Evolutionary conservation across 2,888 invertebrate genomes (phyloP).

Genomic region (Steromphala cineraria): DNA sequence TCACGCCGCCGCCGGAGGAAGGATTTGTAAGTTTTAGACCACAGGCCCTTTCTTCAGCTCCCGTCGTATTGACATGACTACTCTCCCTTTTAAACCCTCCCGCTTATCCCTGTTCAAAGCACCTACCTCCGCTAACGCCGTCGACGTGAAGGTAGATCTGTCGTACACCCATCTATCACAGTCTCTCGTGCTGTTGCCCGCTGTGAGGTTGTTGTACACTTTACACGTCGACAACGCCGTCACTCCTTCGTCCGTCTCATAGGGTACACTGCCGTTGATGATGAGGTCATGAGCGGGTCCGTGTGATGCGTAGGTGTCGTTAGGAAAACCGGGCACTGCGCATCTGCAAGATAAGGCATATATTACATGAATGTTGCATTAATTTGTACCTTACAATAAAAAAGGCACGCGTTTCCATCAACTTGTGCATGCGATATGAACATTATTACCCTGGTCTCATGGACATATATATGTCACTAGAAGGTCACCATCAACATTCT

Average conservation of each 20-base stretch:
- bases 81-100: too few relatives aligned
- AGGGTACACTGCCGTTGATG: slow-evolving; percentile 37
- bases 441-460: too few relatives aligned
- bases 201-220: slow-evolving; percentile 33
- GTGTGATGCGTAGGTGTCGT: slow-evolving; percentile 40
- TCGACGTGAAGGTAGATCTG: slow-evolving; percentile 8
- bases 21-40: too few relatives aligned
- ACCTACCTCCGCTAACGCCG: slow-evolving; percentile 3
- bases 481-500: too few relatives aligned
- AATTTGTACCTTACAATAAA: too few relatives aligned
- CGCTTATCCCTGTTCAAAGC: background rate
- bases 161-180: slow-evolving; percentile 20
- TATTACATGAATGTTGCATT: too few relatives aligned
- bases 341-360: slow-evolving; percentile 33
- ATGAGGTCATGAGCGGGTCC: slow-evolving; percentile 24
- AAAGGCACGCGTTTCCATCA: too few relatives aligned
- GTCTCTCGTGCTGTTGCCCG: slow-evolving; percentile 14
- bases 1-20: too few relatives aligned
- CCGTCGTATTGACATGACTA: too few relatives aligned
- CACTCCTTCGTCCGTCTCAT: slow-evolving; percentile 22
- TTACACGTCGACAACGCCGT: slow-evolving; percentile 23
- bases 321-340: slow-evolving; percentile 34
- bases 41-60: too few relatives aligned
- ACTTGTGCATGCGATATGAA: too few relatives aligned
- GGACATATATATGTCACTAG: too few relatives aligned